phyloP scores from a whole-genome alignment of 2,888 invertebrate species.

The Melanargia galathea region DNA sequence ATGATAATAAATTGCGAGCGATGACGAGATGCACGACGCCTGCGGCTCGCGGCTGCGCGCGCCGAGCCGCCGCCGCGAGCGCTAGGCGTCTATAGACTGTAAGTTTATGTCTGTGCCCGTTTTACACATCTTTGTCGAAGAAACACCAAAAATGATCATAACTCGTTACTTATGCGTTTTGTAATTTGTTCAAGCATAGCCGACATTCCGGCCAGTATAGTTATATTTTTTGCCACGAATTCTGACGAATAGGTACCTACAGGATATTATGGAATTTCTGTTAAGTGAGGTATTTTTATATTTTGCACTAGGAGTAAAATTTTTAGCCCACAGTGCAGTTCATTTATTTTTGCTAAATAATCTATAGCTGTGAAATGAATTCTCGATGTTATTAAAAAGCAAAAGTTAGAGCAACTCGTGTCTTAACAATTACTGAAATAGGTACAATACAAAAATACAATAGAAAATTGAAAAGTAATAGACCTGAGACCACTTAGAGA shows the following conservation, averaged over 20 bases:
- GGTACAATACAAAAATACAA: conserved; percentile 9
- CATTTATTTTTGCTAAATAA: conserved; percentile 65
- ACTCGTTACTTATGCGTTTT: conserved; percentile 54
- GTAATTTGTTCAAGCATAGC: conserved; percentile 51
- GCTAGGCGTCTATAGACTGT: conserved; percentile 63
- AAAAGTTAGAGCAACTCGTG: conserved; percentile 26
- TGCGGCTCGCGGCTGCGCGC: conserved; percentile 59
- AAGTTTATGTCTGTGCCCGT: conserved; percentile 76
- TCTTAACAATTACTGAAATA: conserved; percentile 24
- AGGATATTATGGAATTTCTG: conserved; percentile 41
- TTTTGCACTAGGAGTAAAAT: conserved; percentile 64
- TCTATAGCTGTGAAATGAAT: conserved; percentile 27
- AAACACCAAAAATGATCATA: conserved; percentile 70
- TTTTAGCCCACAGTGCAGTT: conserved; percentile 57
- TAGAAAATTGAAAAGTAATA: conserved; percentile 16
- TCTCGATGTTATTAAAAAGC: conserved; percentile 17
- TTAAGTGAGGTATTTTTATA: conserved; percentile 61
- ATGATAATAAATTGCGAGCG: conserved; percentile 78
- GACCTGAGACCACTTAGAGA: conserved; percentile 3
- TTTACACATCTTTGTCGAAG: conserved; percentile 68
- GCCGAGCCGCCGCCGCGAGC: conserved; percentile 57
- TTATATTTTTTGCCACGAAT: conserved; percentile 55
- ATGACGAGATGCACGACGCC: conserved; percentile 66
- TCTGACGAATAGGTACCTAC: conserved; percentile 50
- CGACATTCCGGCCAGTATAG: conserved; percentile 73